Conservation (phyloP, 92 coral and sea anemone species). For the Epizoanthus rinbou region DNA sequence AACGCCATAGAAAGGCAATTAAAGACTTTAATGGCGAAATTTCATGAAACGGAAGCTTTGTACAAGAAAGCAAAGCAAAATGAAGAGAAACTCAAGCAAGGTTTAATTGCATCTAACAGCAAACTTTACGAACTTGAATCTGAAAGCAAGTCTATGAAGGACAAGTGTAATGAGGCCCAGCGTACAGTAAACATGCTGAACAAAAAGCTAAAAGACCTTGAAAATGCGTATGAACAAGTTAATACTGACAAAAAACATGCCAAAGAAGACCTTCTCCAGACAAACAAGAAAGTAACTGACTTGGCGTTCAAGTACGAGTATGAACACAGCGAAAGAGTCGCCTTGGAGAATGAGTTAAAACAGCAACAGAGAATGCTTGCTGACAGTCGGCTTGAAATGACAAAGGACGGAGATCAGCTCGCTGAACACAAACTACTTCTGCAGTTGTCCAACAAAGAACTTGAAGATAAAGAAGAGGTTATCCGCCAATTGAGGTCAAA, state of each 20-base stretch:
- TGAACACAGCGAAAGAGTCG: conserved; percentile 65
- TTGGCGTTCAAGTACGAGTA: conserved; percentile 75
- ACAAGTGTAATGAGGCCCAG: conserved; percentile 59
- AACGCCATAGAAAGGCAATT: conserved; percentile 57
- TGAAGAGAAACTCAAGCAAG: conserved; percentile 67
- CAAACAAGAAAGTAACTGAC: conserved; percentile 65
- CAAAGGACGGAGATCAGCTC: conserved; percentile 54
- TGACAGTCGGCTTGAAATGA: conserved; percentile 26
- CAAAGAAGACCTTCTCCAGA: conserved; percentile 60
- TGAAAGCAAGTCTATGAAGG: conserved; percentile 60
- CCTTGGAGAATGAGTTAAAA: conserved; percentile 37
- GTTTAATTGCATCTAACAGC: conserved; percentile 51
- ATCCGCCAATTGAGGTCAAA: conserved; percentile 72
- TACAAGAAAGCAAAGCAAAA: conserved; percentile 50
- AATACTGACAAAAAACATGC: conserved; percentile 74
- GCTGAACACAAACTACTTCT: conserved; percentile 71
- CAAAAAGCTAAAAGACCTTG: conserved; percentile 70
- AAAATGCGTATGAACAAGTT: conserved; percentile 62
- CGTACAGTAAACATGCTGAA: conserved; percentile 57
- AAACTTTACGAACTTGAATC: conserved; percentile 69
- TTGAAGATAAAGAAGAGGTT: conserved; percentile 71
- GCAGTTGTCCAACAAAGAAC: conserved; percentile 66
- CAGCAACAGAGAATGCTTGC: conserved; percentile 40
- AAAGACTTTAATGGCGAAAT: conserved; percentile 52
- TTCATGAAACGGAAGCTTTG: conserved; percentile 61